Percentiles rank a stretch among this genome's conserved stretches.
These are phyloP conservation scores for Neodontobutis hainanensis DNA, from an alignment of 2,113 vertebrate genomes.

Conservation along the genomic window DNA sequence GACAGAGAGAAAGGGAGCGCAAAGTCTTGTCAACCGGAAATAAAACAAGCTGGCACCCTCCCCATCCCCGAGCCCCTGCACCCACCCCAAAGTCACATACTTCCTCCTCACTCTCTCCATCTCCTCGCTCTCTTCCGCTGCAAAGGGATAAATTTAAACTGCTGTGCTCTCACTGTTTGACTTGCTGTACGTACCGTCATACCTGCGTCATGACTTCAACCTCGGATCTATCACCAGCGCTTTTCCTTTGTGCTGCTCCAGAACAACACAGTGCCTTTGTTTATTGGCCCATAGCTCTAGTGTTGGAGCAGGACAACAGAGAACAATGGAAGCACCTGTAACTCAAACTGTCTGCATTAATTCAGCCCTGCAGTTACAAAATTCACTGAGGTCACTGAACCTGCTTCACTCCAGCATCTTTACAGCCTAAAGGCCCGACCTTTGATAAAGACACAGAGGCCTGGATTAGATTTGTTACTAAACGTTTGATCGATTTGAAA, in stretches of 20 bases:
- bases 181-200: conserved; percentile 58
- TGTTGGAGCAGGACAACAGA: conserved; percentile 23
- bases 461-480: too few relatives aligned
- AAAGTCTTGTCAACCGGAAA: conserved; percentile 82
- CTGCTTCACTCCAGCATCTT: background rate
- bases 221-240: conserved; percentile 25
- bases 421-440: background rate
- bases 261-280: conserved; percentile 42
- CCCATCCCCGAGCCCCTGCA: conserved; percentile 74
- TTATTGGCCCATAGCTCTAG: conserved; percentile 36
- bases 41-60: conserved; percentile 82
- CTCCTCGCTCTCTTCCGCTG: conserved; percentile 58
- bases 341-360: background rate
- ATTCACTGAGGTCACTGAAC: background rate
- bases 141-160: conserved; percentile 74
- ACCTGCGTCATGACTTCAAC: conserved; percentile 66
- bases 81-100: conserved; percentile 77
- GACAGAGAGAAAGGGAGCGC: conserved; percentile 79
- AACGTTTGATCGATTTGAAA: too few relatives aligned
- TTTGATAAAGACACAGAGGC: too few relatives aligned
- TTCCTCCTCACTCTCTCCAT: conserved; percentile 72
- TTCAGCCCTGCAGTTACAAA: background rate
- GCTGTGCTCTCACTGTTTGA: conserved; percentile 40
- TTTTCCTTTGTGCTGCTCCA: conserved; percentile 28
- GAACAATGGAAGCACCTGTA: conserved; percentile 32